Evolutionary conservation across 2,113 vertebrate species (phyloP).

Genomic region (Oenanthe oenanthe): DNA sequence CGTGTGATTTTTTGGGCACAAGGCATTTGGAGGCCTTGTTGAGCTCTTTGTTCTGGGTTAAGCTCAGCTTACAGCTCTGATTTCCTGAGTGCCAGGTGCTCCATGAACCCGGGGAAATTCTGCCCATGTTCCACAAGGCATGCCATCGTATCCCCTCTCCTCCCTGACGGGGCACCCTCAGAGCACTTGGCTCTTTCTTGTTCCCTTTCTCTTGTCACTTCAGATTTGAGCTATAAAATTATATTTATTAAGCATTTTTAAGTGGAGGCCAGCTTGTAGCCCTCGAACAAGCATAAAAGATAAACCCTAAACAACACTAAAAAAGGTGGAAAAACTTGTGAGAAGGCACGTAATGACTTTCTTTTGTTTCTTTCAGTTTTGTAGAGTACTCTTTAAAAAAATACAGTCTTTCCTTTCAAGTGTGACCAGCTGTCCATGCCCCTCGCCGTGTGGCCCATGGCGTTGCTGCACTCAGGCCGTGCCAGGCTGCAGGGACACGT

Average conservation of each 20-base stretch:
- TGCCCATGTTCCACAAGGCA: accelerated
- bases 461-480: neutral
- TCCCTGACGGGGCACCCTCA: too few species aligned
- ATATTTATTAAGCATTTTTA: neutral
- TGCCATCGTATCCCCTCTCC: neutral
- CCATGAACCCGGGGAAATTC: neutral
- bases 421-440: accelerated
- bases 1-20: neutral
- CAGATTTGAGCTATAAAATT: neutral
- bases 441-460: accelerated
- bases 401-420: accelerated
- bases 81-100: neutral
- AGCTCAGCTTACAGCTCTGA: neutral
- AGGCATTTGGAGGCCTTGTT: neutral
- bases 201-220: neutral
- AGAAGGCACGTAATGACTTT: neutral
- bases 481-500: neutral
- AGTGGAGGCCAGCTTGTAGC: neutral
- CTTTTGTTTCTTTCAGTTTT: neutral
- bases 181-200: neutral
- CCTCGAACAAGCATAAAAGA: neutral
- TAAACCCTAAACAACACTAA: neutral
- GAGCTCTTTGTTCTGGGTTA: neutral
- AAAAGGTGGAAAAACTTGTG: neutral
- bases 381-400: neutral